Evolutionary conservation across 2,888 invertebrate species (phyloP).

Genomic region (Agelastica alni): DNA sequence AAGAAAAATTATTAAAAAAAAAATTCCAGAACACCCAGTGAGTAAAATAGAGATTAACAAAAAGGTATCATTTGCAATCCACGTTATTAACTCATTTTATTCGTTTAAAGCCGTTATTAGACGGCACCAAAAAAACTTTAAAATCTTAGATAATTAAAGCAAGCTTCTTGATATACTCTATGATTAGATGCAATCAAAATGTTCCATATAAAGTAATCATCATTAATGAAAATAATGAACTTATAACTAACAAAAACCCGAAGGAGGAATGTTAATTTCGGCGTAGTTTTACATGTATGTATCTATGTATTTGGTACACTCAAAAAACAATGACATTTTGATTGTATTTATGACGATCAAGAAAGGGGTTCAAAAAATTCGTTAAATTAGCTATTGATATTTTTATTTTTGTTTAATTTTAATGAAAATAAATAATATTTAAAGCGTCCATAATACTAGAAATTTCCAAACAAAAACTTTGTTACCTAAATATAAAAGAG

Average conservation of each 20-base stretch:
- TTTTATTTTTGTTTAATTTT: too few relatives aligned
- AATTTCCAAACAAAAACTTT: too few relatives aligned
- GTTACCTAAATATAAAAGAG: too few relatives aligned
- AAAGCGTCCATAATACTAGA: too few relatives aligned
- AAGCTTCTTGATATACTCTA: constrained; percentile 10
- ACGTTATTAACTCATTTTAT: constrained; percentile 2
- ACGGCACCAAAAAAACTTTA: neutral
- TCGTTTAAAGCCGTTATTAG: neutral
- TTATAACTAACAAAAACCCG: neutral
- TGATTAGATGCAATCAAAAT: constrained; percentile 5
- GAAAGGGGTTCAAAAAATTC: neutral
- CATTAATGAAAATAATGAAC: constrained; percentile 6
- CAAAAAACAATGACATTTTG: neutral
- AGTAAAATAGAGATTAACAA: neutral
- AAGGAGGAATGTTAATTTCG: neutral
- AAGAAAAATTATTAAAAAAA: neutral
- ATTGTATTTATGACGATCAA: neutral
- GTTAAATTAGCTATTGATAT: too few relatives aligned
- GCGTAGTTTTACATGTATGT: neutral
- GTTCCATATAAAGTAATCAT: neutral
- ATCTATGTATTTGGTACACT: neutral
- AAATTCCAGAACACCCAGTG: neutral
- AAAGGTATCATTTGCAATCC: neutral
- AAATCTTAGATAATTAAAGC: constrained; percentile 2
- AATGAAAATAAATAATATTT: too few relatives aligned